phyloP scores from a whole-genome alignment of 2,888 invertebrate species.

The Apamea anceps region DNA sequence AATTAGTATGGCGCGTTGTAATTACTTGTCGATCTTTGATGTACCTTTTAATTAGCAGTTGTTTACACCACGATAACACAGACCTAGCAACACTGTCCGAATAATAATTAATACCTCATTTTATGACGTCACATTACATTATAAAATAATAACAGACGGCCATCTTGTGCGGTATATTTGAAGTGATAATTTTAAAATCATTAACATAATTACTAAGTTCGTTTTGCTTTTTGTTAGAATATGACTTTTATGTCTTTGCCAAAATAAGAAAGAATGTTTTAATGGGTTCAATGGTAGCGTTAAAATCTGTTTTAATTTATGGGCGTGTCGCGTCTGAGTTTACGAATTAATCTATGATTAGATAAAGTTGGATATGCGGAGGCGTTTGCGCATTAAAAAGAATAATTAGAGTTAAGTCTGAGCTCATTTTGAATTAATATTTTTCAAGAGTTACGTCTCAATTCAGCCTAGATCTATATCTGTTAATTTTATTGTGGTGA shows the following conservation, averaged over 20 bases:
- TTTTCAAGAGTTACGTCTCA: slow-evolving; percentile 54
- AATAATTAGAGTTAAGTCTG: slow-evolving; percentile 44
- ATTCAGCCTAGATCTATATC: slow-evolving; percentile 42
- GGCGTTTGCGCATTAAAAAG: slow-evolving; percentile 54
- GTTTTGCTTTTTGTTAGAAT: slow-evolving; percentile 51
- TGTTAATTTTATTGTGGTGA: slow-evolving; percentile 30
- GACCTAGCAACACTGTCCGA: slow-evolving; percentile 76
- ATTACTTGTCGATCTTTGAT: slow-evolving; percentile 64
- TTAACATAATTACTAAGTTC: slow-evolving; percentile 68
- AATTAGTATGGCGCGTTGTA: slow-evolving; percentile 54
- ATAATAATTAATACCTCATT: slow-evolving; percentile 80
- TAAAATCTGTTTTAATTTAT: slow-evolving; percentile 58
- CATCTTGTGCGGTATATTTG: slow-evolving; percentile 68
- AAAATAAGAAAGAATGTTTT: slow-evolving; percentile 61
- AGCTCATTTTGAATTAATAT: slow-evolving; percentile 51
- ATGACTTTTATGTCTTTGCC: slow-evolving; percentile 66
- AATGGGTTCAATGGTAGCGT: slow-evolving; percentile 67
- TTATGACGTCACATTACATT: slow-evolving; percentile 73
- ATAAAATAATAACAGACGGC: slow-evolving; percentile 67
- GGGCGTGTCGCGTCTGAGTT: slow-evolving; percentile 59
- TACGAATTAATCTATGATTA: slow-evolving; percentile 62
- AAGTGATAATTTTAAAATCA: slow-evolving; percentile 67
- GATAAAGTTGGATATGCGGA: slow-evolving; percentile 44
- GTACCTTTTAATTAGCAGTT: slow-evolving; percentile 75
- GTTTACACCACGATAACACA: slow-evolving; percentile 74